phyloP scores from a whole-genome alignment of 35 echinoderm and acorn worm genomes.

The Apostichopus japonicus region DNA sequence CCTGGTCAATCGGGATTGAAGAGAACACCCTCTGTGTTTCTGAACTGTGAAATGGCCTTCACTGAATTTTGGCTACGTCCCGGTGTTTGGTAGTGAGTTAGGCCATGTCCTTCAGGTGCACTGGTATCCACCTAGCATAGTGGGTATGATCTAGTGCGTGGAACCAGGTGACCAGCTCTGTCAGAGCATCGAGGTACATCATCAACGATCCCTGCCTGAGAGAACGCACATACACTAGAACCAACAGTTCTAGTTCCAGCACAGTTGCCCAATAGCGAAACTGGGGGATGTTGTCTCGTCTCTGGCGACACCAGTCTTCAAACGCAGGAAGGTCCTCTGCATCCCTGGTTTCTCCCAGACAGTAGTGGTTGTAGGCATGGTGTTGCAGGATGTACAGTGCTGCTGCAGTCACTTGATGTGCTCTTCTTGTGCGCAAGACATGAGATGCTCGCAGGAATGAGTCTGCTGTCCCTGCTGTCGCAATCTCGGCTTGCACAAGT shows the following conservation, averaged over 20 bases:
- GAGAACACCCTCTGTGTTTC: constrained; percentile 50
- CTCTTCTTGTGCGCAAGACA: neutral
- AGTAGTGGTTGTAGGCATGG: neutral
- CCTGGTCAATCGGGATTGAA: constrained; percentile 70
- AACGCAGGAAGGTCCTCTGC: neutral
- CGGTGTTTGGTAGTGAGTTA: constrained; percentile 40
- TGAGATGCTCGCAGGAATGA: neutral
- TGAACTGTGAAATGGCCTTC: constrained; percentile 53
- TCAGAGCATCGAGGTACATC: constrained; percentile 55
- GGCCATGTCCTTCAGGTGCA: constrained; percentile 64
- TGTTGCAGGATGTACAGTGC: neutral
- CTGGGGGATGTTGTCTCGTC: neutral
- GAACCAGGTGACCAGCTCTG: constrained; percentile 54
- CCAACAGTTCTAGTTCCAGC: constrained; percentile 1
- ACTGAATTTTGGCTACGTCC: constrained; percentile 31
- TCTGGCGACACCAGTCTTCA: neutral
- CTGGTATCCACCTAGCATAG: constrained; percentile 70
- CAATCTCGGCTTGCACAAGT: neutral
- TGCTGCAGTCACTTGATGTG: neutral
- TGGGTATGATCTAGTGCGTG: constrained; percentile 60
- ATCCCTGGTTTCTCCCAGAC: neutral
- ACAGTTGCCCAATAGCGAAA: constrained; percentile 51
- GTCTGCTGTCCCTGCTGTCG: constrained; percentile 27
- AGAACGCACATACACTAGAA: neutral
- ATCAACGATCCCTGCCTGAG: neutral